Conservation (phyloP, 1,140 invertebrate genomes). For the Drosophila insularis region DNA sequence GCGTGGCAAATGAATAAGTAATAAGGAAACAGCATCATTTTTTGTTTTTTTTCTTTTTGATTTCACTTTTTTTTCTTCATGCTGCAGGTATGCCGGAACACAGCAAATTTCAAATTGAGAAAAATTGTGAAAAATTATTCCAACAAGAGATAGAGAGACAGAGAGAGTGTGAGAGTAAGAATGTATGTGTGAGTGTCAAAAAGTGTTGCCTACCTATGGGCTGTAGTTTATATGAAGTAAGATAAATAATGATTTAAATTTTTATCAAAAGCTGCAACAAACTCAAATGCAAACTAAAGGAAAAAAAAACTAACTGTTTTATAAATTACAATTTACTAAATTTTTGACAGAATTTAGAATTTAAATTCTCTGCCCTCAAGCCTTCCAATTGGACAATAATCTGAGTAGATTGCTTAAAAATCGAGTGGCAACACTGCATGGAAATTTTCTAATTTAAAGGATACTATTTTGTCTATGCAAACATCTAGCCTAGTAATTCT, state of each 20-base stretch:
- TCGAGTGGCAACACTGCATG: background rate
- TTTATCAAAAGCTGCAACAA: too few species aligned
- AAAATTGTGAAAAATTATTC: constrained; percentile 5
- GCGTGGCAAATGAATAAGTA: constrained; percentile 75
- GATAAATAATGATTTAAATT: too few species aligned
- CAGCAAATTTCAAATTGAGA: background rate
- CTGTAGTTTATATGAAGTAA: background rate
- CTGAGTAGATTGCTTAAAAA: background rate
- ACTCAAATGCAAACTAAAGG: too few species aligned
- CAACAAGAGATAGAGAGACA: background rate
- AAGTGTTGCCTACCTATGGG: background rate
- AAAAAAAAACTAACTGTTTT: too few species aligned
- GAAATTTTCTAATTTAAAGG: background rate
- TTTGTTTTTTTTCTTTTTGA: constrained; percentile 26
- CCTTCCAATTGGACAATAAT: background rate
- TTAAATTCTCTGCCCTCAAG: background rate
- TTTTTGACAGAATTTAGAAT: too few species aligned
- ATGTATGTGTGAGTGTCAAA: background rate
- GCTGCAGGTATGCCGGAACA: constrained; percentile 1
- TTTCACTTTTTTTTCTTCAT: constrained; percentile 2
- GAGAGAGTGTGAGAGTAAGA: too few species aligned
- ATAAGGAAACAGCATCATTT: constrained; percentile 59
- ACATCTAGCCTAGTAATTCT: background rate
- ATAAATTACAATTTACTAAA: too few species aligned
- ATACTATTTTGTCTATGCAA: background rate